Conservation (phyloP, 92 coral and sea anemone species). For the Umimayanthus kanabou region DNA sequence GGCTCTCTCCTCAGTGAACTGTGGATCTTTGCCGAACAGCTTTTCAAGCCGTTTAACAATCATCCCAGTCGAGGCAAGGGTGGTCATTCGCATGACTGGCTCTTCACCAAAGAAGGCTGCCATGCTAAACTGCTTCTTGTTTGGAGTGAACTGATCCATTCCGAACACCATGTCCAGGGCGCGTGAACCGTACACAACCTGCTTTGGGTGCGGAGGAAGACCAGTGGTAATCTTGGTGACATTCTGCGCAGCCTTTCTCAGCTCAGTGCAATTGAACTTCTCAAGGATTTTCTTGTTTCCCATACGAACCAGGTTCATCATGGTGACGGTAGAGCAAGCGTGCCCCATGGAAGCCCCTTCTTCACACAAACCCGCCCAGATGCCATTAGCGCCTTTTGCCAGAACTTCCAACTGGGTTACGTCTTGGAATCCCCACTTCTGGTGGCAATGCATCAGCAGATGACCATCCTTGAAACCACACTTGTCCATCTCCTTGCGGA, state of each 20-base stretch:
- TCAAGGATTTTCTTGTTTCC: slow-evolving; percentile 58
- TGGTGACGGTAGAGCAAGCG: slow-evolving; percentile 50
- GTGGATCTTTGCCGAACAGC: slow-evolving; percentile 69
- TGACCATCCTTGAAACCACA: slow-evolving; percentile 60
- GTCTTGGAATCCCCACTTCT: slow-evolving; percentile 62
- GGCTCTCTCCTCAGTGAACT: slow-evolving; percentile 69
- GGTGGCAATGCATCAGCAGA: slow-evolving; percentile 54
- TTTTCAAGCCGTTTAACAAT: slow-evolving; percentile 55
- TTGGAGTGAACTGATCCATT: slow-evolving; percentile 54
- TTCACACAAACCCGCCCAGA: slow-evolving; percentile 61
- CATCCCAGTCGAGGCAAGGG: slow-evolving; percentile 70
- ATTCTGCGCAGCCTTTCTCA: slow-evolving; percentile 61
- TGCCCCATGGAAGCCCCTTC: slow-evolving; percentile 72
- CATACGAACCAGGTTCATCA: slow-evolving; percentile 63
- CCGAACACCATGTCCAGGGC: slow-evolving; percentile 78
- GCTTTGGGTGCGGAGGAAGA: slow-evolving; percentile 60
- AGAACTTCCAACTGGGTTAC: slow-evolving; percentile 58
- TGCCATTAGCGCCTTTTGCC: slow-evolving; percentile 58
- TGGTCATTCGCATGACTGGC: slow-evolving; percentile 69
- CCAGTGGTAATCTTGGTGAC: slow-evolving; percentile 74
- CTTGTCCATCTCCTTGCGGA: slow-evolving; percentile 71
- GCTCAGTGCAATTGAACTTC: slow-evolving; percentile 62
- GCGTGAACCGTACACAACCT: slow-evolving; percentile 69
- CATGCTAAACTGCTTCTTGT: slow-evolving; percentile 69
- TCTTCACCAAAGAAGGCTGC: slow-evolving; percentile 77